Percentiles rank a stretch among this genome's conserved stretches.
Evolutionary conservation across 2,113 vertebrate genomes (phyloP).

Genomic region (Ochotona curzoniae): DNA sequence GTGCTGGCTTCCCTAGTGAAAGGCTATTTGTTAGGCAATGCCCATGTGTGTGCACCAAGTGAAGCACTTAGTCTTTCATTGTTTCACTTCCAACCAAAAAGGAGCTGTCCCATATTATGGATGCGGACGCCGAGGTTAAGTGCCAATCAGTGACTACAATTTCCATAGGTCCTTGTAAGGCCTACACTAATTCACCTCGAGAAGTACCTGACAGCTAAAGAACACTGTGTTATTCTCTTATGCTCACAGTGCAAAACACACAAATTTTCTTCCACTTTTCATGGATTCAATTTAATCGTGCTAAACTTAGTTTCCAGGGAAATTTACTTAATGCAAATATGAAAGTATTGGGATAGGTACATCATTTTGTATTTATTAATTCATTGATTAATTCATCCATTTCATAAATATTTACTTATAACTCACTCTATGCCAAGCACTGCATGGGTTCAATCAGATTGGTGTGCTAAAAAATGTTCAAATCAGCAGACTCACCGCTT

Average conservation of each 20-base stretch:
- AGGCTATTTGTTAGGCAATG: not conserved
- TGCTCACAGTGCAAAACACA: not conserved
- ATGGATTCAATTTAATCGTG: not conserved
- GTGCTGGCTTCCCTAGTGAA: not conserved
- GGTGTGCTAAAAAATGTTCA: not conserved
- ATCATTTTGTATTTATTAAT: not conserved
- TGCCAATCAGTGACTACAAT: not conserved
- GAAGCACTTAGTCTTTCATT: not conserved
- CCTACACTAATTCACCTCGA: not conserved
- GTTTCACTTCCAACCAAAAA: not conserved
- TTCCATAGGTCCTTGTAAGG: not conserved
- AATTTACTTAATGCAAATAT: constrained; percentile 10
- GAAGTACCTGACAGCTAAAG: not conserved
- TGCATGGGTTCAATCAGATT: not conserved
- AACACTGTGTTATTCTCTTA: not conserved
- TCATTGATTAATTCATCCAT: not conserved
- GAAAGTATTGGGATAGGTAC: not conserved
- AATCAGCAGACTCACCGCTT: not conserved
- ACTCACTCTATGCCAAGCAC: not conserved
- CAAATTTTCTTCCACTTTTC: not conserved
- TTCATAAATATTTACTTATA: constrained; percentile 12
- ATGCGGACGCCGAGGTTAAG: not conserved
- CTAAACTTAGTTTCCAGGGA: constrained; percentile 26
- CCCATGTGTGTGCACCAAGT: not conserved
- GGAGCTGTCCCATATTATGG: not conserved